phyloP scores from a whole-genome alignment of 2,113 vertebrate species.

The Lonchura striata region DNA sequence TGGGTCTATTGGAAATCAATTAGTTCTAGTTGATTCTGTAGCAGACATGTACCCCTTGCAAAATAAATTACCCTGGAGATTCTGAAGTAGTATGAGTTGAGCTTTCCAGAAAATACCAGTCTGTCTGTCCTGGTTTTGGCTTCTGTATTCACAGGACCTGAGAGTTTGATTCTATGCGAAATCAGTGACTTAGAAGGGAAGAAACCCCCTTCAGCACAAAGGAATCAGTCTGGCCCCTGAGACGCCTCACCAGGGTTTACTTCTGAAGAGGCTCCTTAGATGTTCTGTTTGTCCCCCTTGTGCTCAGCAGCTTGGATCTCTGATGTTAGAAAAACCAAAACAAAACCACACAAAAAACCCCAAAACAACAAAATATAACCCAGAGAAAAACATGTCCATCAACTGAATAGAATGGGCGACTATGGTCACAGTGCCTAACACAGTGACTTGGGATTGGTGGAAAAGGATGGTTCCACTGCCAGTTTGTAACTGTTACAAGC shows the following conservation, averaged over 20 bases:
- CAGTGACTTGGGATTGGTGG: background rate
- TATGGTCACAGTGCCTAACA: background rate
- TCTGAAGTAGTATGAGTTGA: background rate
- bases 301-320: background rate
- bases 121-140: background rate
- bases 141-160: background rate
- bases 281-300: background rate
- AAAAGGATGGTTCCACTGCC: background rate
- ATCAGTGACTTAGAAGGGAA: background rate
- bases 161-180: background rate
- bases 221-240: background rate
- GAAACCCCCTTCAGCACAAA: background rate
- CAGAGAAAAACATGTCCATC: background rate
- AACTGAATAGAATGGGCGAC: background rate
- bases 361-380: background rate
- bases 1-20: background rate
- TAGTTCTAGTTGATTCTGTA: background rate
- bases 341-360: rapidly evolving
- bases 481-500: background rate
- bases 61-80: background rate
- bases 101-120: background rate
- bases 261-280: background rate
- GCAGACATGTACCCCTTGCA: background rate
- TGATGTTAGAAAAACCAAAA: background rate
- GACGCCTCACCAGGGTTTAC: background rate